Evolutionary conservation across 2,797 vertebrate genomes (phyloP).

Genomic region (Eptatretus atami): DNA sequence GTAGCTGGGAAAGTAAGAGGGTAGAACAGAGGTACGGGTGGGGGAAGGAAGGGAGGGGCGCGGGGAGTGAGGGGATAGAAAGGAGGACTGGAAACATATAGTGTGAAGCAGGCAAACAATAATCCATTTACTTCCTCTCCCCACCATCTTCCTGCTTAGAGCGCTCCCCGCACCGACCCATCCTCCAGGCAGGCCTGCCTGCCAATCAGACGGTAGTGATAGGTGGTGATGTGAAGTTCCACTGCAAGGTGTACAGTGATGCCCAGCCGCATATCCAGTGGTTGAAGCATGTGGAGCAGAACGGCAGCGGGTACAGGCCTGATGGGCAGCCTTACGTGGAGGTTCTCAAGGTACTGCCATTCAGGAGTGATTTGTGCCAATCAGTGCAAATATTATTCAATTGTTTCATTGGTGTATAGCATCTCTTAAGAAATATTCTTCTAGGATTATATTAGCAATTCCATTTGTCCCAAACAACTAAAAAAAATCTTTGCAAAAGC

Average conservation of each 20-base stretch:
- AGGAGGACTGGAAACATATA: too few relatives aligned
- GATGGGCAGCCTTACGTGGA: conserved; percentile 58
- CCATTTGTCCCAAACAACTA: too few relatives aligned
- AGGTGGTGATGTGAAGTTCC: conserved; percentile 76
- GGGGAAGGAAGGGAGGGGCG: too few relatives aligned
- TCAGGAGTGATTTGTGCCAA: background rate
- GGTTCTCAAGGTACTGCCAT: conserved; percentile 44
- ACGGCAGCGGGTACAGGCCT: conserved; percentile 44
- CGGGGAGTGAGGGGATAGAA: too few relatives aligned
- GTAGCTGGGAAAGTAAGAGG: too few relatives aligned
- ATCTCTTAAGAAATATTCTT: too few relatives aligned
- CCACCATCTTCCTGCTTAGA: conserved; percentile 17
- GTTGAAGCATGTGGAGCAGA: conserved; percentile 85
- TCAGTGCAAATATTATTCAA: background rate
- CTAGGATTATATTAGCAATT: too few relatives aligned
- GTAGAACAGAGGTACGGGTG: too few relatives aligned
- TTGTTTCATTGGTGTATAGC: too few relatives aligned
- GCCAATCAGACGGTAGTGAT: conserved; percentile 65
- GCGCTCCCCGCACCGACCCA: conserved; percentile 74
- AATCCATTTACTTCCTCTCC: too few relatives aligned
- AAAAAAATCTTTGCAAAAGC: too few relatives aligned
- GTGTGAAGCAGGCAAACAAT: too few relatives aligned
- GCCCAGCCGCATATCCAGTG: conserved; percentile 97
- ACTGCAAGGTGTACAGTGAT: conserved; percentile 92
- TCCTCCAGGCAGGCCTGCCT: conserved; percentile 69